Evolutionary conservation across 2,888 invertebrate species (phyloP).

Genomic region (Girardia tigrina): DNA sequence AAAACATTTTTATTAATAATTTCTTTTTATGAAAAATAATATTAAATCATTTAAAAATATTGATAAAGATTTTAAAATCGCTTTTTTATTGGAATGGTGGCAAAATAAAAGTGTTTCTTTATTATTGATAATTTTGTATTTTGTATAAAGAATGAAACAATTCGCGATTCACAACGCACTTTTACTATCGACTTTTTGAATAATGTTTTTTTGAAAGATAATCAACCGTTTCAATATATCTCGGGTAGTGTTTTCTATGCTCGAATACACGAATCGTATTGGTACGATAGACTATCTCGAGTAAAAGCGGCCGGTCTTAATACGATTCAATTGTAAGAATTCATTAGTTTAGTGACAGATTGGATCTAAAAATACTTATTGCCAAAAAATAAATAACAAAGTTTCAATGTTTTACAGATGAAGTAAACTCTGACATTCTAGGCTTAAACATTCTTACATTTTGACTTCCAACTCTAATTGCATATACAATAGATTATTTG

Average conservation of each 20-base stretch:
- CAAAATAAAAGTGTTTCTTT: too few species aligned
- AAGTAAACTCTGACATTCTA: not conserved
- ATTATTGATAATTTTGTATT: too few species aligned
- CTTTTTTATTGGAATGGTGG: too few species aligned
- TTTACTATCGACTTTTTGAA: slow-evolving; percentile 52
- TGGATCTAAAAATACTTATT: too few species aligned
- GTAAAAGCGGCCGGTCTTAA: slow-evolving; percentile 67
- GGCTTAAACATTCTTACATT: not conserved
- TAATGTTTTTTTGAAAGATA: slow-evolving; percentile 58
- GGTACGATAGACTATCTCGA: slow-evolving; percentile 54
- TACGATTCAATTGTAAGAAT: slow-evolving; percentile 67
- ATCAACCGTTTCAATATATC: slow-evolving; percentile 47
- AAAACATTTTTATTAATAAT: too few species aligned
- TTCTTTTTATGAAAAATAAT: too few species aligned
- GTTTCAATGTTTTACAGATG: slow-evolving; percentile 27
- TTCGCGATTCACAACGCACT: too few species aligned
- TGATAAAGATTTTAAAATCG: too few species aligned
- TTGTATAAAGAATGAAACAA: too few species aligned
- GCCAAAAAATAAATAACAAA: slow-evolving; percentile 12
- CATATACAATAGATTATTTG: too few species aligned
- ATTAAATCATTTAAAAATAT: too few species aligned
- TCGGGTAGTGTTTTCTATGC: slow-evolving; percentile 55
- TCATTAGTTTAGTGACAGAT: too few species aligned
- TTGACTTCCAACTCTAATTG: not conserved
- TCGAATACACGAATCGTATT: slow-evolving; percentile 53